Percentiles rank a stretch among this genome's conserved stretches.
These are phyloP conservation scores for Phrynocephalus forsythii DNA, from an alignment of 2,797 vertebrate genomes.

Conservation along the genomic window DNA sequence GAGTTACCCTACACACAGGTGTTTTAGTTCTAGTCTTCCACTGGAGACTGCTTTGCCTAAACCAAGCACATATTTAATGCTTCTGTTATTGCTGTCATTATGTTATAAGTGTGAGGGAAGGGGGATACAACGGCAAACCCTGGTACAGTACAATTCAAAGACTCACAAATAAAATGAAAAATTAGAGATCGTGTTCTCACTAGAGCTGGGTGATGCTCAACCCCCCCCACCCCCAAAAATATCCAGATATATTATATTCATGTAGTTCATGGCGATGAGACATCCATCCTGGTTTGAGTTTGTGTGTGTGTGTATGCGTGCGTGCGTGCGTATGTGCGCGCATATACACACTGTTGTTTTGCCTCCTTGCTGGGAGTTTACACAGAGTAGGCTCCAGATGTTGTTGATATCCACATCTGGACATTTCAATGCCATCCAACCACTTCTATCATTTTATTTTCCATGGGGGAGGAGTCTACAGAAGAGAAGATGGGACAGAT, in stretches of 20 bases:
- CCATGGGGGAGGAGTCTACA: background rate
- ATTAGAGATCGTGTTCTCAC: background rate
- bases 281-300: no score
- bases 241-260: background rate
- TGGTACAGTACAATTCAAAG: background rate
- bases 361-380: no score
- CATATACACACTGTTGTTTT: no score
- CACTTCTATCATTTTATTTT: background rate
- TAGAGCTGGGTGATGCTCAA: background rate
- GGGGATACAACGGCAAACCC: background rate
- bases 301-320: no score
- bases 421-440: background rate
- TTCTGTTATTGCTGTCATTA: background rate
- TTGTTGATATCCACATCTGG: no score
- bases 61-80: background rate
- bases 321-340: no score
- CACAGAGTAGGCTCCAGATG: no score
- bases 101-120: background rate
- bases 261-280: background rate
- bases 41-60: background rate
- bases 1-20: accelerated
- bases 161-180: background rate
- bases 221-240: background rate
- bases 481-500: background rate
- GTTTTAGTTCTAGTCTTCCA: background rate